These are phyloP conservation scores for Achlya flavicornis DNA, from an alignment of 2,888 invertebrate species.

Conservation along the genomic window DNA sequence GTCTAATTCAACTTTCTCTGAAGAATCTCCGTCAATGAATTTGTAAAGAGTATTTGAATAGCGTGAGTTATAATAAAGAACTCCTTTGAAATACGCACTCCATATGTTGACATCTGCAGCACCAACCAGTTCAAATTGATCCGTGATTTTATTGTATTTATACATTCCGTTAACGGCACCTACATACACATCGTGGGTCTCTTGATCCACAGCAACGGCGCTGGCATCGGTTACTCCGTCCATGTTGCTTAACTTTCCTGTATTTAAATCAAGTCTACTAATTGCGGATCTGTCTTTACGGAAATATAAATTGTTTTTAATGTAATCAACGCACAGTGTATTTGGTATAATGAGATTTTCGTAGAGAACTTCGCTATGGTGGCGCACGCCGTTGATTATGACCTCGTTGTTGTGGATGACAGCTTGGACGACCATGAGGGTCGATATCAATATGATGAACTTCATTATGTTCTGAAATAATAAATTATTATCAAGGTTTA, in stretches of 20 bases:
- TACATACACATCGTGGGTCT: not conserved
- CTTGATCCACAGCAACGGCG: not conserved
- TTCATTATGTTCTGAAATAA: not conserved
- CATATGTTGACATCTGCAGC: not conserved
- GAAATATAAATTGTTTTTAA: not conserved
- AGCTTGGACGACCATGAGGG: not conserved
- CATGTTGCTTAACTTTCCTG: not conserved
- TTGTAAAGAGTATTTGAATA: not conserved
- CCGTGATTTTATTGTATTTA: not conserved
- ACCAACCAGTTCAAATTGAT: not conserved
- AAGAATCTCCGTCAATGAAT: not conserved
- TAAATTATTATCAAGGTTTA: not conserved
- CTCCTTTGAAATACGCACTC: not conserved
- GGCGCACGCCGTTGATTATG: not conserved
- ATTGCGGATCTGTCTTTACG: not conserved
- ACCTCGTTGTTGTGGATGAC: not conserved
- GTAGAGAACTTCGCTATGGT: not conserved
- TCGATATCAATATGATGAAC: not conserved
- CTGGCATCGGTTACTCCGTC: not conserved
- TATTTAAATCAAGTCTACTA: not conserved
- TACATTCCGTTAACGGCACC: not conserved
- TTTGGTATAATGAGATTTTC: not conserved
- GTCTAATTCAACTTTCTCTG: not conserved
- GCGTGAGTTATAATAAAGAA: not conserved
- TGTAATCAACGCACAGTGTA: not conserved